phyloP scores from a whole-genome alignment of 2,888 invertebrate species.

The Lacanobia wlatinum region DNA sequence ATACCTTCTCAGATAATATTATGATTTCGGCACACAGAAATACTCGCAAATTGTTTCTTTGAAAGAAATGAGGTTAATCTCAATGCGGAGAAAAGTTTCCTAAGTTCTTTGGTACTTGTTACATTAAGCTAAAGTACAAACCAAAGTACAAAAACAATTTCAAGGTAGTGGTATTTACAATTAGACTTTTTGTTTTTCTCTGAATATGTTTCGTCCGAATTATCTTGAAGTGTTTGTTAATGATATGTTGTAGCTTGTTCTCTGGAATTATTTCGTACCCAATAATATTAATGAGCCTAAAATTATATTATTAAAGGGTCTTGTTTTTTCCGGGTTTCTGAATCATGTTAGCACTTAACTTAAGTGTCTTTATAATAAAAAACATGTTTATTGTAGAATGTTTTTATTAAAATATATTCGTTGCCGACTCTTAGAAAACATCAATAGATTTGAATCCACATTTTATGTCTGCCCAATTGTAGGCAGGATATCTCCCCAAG shows the following conservation, averaged over 20 bases:
- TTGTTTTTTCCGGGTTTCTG: background rate
- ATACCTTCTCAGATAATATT: conserved; percentile 14
- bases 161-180: background rate
- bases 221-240: conserved; percentile 7
- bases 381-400: background rate
- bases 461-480: conserved; percentile 8
- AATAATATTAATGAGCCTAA: background rate
- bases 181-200: conserved; percentile 16
- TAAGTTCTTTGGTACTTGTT: conserved; percentile 34
- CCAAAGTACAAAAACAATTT: conserved; percentile 9
- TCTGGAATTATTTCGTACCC: background rate
- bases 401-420: background rate
- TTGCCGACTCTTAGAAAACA: too few species aligned
- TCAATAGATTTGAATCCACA: conserved; percentile 17
- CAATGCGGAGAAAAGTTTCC: conserved; percentile 35
- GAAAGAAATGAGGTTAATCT: conserved; percentile 43
- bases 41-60: conserved; percentile 43
- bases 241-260: background rate
- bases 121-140: conserved; percentile 20
- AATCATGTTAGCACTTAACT: too few species aligned
- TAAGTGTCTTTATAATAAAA: background rate
- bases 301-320: too few species aligned
- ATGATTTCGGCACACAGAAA: conserved; percentile 18
- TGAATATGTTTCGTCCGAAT: conserved; percentile 3
- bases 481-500: conserved; percentile 34